These are phyloP conservation scores for Dicroscelio sp. DNA, from an alignment of 2,888 invertebrate genomes.

Conservation along the genomic window DNA sequence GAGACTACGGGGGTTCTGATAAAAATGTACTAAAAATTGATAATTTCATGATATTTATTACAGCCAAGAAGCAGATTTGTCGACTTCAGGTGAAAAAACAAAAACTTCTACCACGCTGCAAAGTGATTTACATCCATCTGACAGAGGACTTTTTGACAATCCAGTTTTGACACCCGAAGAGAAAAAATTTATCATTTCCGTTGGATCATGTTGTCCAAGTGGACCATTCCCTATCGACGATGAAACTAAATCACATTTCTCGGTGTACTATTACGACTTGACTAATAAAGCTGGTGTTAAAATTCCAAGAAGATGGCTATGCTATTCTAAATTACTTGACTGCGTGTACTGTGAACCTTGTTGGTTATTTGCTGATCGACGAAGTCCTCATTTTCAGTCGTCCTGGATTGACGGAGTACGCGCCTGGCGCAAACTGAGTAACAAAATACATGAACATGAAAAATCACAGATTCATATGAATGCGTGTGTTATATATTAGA, in stretches of 20 bases:
- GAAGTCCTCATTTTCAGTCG: slow-evolving; percentile 57
- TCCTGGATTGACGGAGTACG: slow-evolving; percentile 65
- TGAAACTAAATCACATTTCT: slow-evolving; percentile 43
- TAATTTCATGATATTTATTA: slow-evolving; percentile 6
- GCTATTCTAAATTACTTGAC: slow-evolving; percentile 70
- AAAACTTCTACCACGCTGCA: slow-evolving; percentile 5
- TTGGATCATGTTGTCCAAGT: slow-evolving; percentile 56
- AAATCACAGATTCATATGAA: background rate
- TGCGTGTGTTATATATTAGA: background rate
- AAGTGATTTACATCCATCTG: slow-evolving; percentile 31
- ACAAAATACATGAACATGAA: slow-evolving; percentile 63
- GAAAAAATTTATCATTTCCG: slow-evolving; percentile 53
- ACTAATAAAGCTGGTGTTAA: slow-evolving; percentile 55
- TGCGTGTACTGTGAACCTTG: slow-evolving; percentile 79
- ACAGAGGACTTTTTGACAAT: slow-evolving; percentile 54
- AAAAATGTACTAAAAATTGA: background rate
- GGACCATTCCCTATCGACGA: slow-evolving; percentile 53
- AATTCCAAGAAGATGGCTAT: slow-evolving; percentile 71
- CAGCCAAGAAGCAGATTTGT: slow-evolving; percentile 9
- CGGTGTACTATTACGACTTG: slow-evolving; percentile 38
- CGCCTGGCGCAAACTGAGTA: slow-evolving; percentile 64
- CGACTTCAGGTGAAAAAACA: slow-evolving; percentile 1
- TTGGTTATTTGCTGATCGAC: slow-evolving; percentile 78
- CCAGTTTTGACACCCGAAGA: slow-evolving; percentile 38
- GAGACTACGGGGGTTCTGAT: background rate